A percentile compares a stretch with the other conserved stretches of the same genome.
Conservation (phyloP, 2,888 invertebrate species). For the Eilema caniola region DNA sequence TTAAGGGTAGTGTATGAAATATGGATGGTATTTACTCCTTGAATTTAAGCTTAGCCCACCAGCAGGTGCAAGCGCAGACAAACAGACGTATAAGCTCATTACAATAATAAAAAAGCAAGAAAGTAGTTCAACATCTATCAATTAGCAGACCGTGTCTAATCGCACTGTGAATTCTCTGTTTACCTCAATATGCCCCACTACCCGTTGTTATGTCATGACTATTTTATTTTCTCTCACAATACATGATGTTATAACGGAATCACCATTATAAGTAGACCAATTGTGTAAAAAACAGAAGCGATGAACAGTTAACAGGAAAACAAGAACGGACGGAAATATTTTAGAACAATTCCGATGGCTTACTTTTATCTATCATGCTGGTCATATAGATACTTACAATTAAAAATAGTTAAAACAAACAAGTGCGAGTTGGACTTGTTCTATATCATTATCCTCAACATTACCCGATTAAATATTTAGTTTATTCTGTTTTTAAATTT, state of each 20-base stretch:
- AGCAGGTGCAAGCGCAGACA: background rate
- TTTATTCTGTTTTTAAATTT: too few species aligned
- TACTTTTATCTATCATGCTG: background rate
- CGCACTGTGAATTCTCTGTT: slow-evolving; percentile 7
- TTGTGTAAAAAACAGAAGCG: slow-evolving; percentile 2
- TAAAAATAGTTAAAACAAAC: too few species aligned
- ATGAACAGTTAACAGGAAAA: slow-evolving; percentile 4
- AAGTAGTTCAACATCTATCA: slow-evolving; percentile 7
- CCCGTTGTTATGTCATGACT: background rate
- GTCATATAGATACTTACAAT: background rate
- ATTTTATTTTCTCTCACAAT: slow-evolving; percentile 3
- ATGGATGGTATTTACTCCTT: background rate
- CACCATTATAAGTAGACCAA: background rate
- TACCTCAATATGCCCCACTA: slow-evolving; percentile 1
- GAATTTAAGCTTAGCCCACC: background rate
- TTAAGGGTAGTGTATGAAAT: background rate
- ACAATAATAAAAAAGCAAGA: slow-evolving; percentile 6
- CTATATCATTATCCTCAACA: too few species aligned
- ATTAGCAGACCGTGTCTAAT: slow-evolving; percentile 12
- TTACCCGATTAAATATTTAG: too few species aligned
- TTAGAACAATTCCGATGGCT: background rate
- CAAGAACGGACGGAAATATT: background rate
- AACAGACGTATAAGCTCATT: background rate
- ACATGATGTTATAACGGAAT: slow-evolving; percentile 6
- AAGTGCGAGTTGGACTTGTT: too few species aligned